Evolutionary conservation across 2,797 vertebrate species (phyloP), one percentile per base, ranked within the genome.

Genomic region (Mallotus villosus): DNA sequence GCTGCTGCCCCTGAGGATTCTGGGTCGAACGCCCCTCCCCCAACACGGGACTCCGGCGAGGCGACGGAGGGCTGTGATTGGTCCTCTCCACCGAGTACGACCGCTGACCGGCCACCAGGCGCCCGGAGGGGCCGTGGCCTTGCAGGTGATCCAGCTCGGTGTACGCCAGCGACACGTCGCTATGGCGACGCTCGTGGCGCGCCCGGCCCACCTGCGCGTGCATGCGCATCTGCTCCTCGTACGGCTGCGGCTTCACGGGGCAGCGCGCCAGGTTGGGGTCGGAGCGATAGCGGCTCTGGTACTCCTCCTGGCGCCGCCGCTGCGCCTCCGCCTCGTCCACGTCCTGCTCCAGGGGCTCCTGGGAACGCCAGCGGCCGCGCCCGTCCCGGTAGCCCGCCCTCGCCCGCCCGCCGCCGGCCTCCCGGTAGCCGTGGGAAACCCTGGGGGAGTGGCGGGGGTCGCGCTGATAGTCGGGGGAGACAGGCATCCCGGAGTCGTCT

Each of bases 171-270:
- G 97, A 99, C 61, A 96, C 98, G 60, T 99, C 98, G 27, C 98
- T 99, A 19, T 99, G 98, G 70, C 98, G 95, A 27, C 98, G 93
- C 77, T 99, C 97, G 0, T 99, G 97, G 55, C 97, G 94, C 3
- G 96, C 92, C 25, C 97, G 92, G 2, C 97, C 98, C 83, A 99
- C 97, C 87, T 99, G 96, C 0, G 97, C 97, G 0, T 99, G 96
- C 85, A 99, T 98, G 6, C 97, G 95, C 98, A 99, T 99, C 90
- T 99, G 97, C 81, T 99, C 97, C 86, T 99, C 97, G 0, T 98
- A 99, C 0, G 97, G 97, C 79, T 99, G 98, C 0, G 97, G 97
- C 85, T 98, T 98, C 37, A 99, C 96, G 0, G 98, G 98, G 61
- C 99, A 99, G 63, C 97, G 95, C 65, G 98, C 98, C 93, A 99